Evolutionary conservation across 2,113 vertebrate species (phyloP), one percentile per base, ranked within the genome.

Genomic region (Tupaia chinensis): DNA sequence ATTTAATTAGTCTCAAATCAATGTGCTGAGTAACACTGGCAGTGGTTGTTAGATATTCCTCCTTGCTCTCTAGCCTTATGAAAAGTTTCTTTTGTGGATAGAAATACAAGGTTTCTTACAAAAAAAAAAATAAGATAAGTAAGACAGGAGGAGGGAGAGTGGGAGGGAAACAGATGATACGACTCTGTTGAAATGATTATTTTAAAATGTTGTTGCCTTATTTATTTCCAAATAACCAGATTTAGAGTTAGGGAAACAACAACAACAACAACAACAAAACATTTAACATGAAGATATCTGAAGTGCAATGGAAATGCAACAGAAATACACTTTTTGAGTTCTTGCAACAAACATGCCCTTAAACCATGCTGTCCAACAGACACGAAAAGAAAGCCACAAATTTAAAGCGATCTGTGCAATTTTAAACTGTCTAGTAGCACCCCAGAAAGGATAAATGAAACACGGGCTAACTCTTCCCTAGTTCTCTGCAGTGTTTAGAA

Each of bases 1-100:
- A 78, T 81, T 95, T 96, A 95, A 97, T 97, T 85, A 96, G 92
- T 87, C 29, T 94, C 89, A 94, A 82, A 63, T 27, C 78, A 93
- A 54, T 56, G 34, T 82, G 25, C 66, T 65, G 70, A 96, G 80
- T 70, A 84, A 32, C 27, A 23, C 0, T 82, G 90, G 86, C 79
- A 61, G 68, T 14, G 15, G 11, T n/a, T 60, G 32, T 16, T 29
- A 97, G 76, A 87, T 23, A 95, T 4, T 29, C 29, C 19, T 58
- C 34, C n/a, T 60, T 72, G 34, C n/a, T 68, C 27, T 19, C 82
- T 70, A 96, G 44, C 23, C 15, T 91, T 69, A 83, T 44, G 79
- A 94, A 95, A 95, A 80, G 76, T 74, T 93, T 96, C 91, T 84
- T 97, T 95, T 89, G 58, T 81, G 34, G 25, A 70, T 0, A 83